phyloP scores from a whole-genome alignment of 2,113 vertebrate species.

The Toxotes jaculatrix region DNA sequence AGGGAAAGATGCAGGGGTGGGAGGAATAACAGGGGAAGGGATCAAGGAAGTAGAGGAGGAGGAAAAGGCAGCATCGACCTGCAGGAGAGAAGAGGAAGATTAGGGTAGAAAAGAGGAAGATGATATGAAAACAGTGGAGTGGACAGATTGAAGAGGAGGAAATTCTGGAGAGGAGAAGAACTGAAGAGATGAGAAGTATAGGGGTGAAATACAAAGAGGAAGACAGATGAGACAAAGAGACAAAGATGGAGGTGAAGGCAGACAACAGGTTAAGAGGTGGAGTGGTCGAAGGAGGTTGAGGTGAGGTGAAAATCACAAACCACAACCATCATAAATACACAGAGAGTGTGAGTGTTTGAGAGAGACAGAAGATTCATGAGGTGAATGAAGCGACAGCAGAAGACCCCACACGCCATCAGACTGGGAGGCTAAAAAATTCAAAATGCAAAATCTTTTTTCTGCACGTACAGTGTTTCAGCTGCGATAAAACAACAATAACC shows the following conservation, averaged over 20 bases:
- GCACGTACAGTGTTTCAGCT: neutral
- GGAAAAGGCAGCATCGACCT: neutral
- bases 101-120: neutral
- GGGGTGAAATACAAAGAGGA: neutral
- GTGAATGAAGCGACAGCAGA: constrained; percentile 2
- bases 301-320: constrained; percentile 3
- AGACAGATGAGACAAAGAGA: neutral
- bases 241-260: neutral
- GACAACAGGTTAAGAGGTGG: neutral
- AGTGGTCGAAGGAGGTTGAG: neutral
- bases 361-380: constrained; percentile 5
- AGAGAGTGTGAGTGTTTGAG: neutral
- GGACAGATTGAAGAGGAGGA: neutral
- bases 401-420: neutral
- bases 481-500: constrained; percentile 1
- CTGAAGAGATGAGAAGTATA: neutral
- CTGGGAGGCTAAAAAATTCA: neutral
- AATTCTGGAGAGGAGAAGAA: neutral
- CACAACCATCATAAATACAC: constrained; percentile 11
- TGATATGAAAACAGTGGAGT: neutral
- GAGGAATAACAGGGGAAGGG: neutral
- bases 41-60: too few species aligned
- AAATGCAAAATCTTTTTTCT: neutral
- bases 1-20: neutral
- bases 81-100: neutral